Evolutionary conservation across 64 coral and sea anemone species (phyloP).

Genomic region (Platygyra sinensis): DNA sequence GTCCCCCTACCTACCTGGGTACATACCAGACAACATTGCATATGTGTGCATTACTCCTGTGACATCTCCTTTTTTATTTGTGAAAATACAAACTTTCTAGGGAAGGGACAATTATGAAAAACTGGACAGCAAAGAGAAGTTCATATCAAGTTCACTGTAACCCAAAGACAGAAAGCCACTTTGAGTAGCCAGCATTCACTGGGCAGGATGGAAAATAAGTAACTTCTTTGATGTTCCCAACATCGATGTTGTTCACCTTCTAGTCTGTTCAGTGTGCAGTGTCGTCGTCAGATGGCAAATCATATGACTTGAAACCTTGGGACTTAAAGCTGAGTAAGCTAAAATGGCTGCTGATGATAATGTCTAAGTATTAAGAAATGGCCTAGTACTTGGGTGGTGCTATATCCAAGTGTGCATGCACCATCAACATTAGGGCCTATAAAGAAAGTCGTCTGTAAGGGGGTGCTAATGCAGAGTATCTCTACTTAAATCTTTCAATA

Average conservation of each 20-base stretch:
- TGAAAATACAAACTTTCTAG: conserved; percentile 12
- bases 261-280: conserved; percentile 77
- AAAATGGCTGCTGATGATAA: neutral
- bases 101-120: conserved; percentile 55
- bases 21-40: too few relatives aligned
- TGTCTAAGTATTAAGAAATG: neutral
- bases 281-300: neutral
- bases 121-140: conserved; percentile 53
- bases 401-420: neutral
- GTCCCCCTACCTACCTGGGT: too few relatives aligned
- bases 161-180: conserved; percentile 51
- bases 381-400: neutral
- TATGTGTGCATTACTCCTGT: too few relatives aligned
- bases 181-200: conserved; percentile 64
- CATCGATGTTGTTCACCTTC: conserved; percentile 74
- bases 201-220: conserved; percentile 58
- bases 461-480: too few relatives aligned
- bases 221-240: conserved; percentile 89
- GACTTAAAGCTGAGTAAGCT: conserved; percentile 57
- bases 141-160: conserved; percentile 81
- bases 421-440: too few relatives aligned
- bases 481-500: too few relatives aligned
- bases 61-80: neutral
- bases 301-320: conserved; percentile 84
- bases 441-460: too few relatives aligned